phyloP scores from a whole-genome alignment of 2,113 vertebrate genomes.

The Xyliphius kryptos region DNA sequence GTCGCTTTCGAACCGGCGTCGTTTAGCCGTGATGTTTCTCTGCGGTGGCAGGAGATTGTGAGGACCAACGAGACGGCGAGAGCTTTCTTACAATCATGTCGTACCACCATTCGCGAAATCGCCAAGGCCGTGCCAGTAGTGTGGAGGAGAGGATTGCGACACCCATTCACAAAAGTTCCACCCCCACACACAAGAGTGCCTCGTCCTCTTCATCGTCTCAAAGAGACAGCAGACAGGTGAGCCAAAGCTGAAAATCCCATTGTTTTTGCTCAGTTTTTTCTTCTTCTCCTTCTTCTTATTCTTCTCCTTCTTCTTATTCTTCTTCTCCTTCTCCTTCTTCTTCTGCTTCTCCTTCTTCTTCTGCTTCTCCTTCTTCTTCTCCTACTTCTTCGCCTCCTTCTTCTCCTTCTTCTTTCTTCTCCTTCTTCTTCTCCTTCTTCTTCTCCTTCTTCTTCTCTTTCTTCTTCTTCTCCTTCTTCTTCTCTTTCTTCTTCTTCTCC shows the following conservation, averaged over 20 bases:
- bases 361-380: too few relatives aligned
- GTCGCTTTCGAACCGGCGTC: slow-evolving; percentile 10
- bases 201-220: slow-evolving; percentile 88
- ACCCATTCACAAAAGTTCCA: slow-evolving; percentile 78
- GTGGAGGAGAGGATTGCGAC: slow-evolving; percentile 84
- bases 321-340: too few relatives aligned
- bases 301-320: too few relatives aligned
- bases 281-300: too few relatives aligned
- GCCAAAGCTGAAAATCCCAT: slow-evolving; percentile 11
- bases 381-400: too few relatives aligned
- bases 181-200: slow-evolving; percentile 88
- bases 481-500: too few relatives aligned
- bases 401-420: too few relatives aligned
- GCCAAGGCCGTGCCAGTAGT: slow-evolving; percentile 75
- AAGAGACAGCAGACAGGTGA: slow-evolving; percentile 91
- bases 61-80: not conserved
- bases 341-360: too few relatives aligned
- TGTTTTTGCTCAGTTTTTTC: too few relatives aligned
- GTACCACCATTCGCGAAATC: slow-evolving; percentile 56
- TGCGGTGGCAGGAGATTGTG: slow-evolving; percentile 17
- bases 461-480: too few relatives aligned
- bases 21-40: slow-evolving; percentile 27
- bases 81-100: slow-evolving; percentile 49
- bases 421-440: too few relatives aligned
- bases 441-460: too few relatives aligned